Percentiles rank a stretch among this genome's conserved stretches.
phyloP scores from a whole-genome alignment of 2,113 vertebrate genomes.

The Pituophis catenifer region DNA sequence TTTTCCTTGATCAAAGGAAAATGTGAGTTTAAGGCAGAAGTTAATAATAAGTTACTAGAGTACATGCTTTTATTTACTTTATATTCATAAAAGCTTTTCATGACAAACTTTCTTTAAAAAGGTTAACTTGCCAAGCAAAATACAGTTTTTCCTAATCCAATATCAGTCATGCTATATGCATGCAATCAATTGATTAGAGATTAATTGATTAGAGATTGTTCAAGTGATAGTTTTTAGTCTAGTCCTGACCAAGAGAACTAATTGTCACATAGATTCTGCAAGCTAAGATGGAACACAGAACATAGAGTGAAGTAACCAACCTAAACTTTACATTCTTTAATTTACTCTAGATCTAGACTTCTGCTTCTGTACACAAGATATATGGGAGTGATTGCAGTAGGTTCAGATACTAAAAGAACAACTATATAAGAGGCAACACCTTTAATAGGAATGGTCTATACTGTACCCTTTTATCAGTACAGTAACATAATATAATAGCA shows the following conservation, averaged over 20 bases:
- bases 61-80: neutral
- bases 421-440: neutral
- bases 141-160: neutral
- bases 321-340: neutral
- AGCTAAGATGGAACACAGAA: neutral
- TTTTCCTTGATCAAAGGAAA: neutral
- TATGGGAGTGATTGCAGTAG: neutral
- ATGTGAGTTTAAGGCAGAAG: neutral
- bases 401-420: neutral
- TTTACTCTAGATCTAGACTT: neutral
- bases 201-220: neutral
- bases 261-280: neutral
- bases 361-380: neutral
- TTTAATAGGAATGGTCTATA: neutral
- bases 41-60: neutral
- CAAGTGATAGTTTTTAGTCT: neutral
- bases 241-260: constrained; percentile 10
- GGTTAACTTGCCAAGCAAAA: neutral
- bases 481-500: neutral
- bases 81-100: neutral
- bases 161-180: neutral
- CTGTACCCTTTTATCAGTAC: neutral
- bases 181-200: neutral
- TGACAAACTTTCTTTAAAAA: neutral
- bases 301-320: neutral